A percentile compares a stretch with the other conserved stretches of the same genome.
Conservation (phyloP, 2,113 vertebrate genomes). For the Parotia lawesii region DNA sequence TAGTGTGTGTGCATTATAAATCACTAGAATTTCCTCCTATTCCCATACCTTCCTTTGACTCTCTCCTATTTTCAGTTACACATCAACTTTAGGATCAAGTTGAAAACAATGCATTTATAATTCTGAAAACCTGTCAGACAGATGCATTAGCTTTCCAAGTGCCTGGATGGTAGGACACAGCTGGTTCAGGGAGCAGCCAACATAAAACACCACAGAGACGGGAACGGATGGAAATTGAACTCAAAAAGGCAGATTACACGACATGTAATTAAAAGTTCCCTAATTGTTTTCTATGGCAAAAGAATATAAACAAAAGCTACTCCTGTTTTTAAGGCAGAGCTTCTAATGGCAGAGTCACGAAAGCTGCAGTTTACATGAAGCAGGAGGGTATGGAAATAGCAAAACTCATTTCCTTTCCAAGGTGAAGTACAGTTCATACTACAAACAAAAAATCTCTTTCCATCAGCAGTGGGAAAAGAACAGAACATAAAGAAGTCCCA, state of each 20-base stretch:
- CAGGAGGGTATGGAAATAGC: constrained; percentile 26
- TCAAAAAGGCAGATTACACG: background rate
- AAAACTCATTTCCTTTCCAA: constrained; percentile 50
- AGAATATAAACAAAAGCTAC: constrained; percentile 5
- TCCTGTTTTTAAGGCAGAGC: background rate
- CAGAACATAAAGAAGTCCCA: background rate
- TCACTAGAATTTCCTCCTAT: background rate
- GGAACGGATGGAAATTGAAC: background rate
- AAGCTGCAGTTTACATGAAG: constrained; percentile 11
- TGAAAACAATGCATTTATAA: background rate
- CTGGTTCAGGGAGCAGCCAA: background rate
- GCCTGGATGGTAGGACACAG: background rate
- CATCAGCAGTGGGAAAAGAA: background rate
- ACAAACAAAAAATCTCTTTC: constrained; percentile 46
- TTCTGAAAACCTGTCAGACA: background rate
- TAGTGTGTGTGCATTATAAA: background rate
- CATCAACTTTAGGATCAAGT: background rate
- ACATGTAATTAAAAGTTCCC: background rate
- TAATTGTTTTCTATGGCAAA: constrained; percentile 16
- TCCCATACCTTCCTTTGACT: background rate
- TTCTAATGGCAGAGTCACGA: background rate
- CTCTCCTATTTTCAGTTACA: background rate
- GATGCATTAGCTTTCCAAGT: background rate
- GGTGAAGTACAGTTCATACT: constrained; percentile 55
- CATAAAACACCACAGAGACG: background rate